Conservation (phyloP, 2,113 vertebrate species). For the Gnathonemus longibarbis region DNA sequence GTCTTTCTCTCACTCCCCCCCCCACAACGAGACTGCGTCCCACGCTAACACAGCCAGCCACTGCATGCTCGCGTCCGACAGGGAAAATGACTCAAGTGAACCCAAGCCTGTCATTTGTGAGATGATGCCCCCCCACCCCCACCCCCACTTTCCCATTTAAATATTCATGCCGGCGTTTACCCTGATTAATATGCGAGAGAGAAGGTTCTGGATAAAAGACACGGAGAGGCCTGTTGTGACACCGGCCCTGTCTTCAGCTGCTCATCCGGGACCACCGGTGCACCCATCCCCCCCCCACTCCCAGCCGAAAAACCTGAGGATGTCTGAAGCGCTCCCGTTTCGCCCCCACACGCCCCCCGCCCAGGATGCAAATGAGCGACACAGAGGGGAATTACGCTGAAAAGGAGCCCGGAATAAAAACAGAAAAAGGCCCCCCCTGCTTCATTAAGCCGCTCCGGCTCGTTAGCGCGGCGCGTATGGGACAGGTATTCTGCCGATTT, state of each 20-base stretch:
- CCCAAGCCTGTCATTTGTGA: neutral
- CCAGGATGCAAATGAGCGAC: neutral
- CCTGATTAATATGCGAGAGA: slow-evolving; percentile 14
- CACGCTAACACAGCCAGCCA: neutral
- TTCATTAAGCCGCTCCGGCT: neutral
- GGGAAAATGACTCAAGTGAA: neutral
- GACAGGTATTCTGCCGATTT: neutral
- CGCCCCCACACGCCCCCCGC: neutral
- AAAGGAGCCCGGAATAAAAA: neutral
- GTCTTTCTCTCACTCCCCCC: neutral
- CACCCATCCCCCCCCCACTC: neutral
- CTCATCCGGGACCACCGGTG: neutral
- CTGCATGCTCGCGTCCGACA: neutral
- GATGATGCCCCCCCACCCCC: neutral
- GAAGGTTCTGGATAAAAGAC: slow-evolving; percentile 3
- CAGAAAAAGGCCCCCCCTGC: neutral
- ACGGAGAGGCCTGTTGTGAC: slow-evolving; percentile 7
- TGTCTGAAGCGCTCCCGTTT: neutral
- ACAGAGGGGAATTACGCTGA: neutral
- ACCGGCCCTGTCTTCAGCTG: neutral
- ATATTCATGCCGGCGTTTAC: slow-evolving; percentile 18
- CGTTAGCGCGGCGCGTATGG: neutral
- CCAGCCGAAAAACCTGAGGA: neutral
- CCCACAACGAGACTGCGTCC: neutral
- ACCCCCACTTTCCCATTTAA: neutral